phyloP scores from a whole-genome alignment of 1,140 invertebrate species.

The Panagrolaimus sp. region DNA sequence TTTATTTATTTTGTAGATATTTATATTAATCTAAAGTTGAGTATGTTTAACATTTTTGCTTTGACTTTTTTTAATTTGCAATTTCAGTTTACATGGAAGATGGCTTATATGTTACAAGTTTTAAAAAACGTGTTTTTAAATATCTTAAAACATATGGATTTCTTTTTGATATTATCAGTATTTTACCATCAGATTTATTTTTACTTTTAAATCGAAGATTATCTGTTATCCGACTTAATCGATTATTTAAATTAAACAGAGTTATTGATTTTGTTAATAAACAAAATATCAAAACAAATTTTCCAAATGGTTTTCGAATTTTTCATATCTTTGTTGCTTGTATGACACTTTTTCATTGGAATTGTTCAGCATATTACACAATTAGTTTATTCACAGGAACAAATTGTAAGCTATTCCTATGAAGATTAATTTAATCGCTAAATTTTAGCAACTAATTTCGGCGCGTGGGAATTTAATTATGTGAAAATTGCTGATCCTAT shows the following conservation, averaged over 20 bases:
- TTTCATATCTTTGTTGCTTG: constrained; percentile 46
- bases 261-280: constrained; percentile 39
- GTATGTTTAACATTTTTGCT: constrained; percentile 22
- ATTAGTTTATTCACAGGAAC: constrained; percentile 41
- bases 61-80: background rate
- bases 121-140: constrained; percentile 34
- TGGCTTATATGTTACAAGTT: constrained; percentile 28
- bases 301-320: constrained; percentile 48
- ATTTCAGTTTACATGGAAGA: constrained; percentile 37
- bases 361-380: constrained; percentile 49
- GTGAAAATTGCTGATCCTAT: constrained; percentile 41
- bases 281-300: constrained; percentile 49
- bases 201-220: constrained; percentile 24
- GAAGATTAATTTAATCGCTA: background rate
- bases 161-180: constrained; percentile 30
- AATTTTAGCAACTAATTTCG: constrained; percentile 33
- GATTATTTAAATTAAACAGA: constrained; percentile 32
- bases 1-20: constrained; percentile 36
- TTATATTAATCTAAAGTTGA: constrained; percentile 41
- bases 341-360: constrained; percentile 46
- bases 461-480: constrained; percentile 46
- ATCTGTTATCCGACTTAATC: constrained; percentile 35
- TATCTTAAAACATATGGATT: constrained; percentile 35
- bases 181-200: constrained; percentile 38
- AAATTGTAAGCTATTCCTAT: constrained; percentile 31